phyloP scores from a whole-genome alignment of 2,888 invertebrate species.

The Melanotus villosus region DNA sequence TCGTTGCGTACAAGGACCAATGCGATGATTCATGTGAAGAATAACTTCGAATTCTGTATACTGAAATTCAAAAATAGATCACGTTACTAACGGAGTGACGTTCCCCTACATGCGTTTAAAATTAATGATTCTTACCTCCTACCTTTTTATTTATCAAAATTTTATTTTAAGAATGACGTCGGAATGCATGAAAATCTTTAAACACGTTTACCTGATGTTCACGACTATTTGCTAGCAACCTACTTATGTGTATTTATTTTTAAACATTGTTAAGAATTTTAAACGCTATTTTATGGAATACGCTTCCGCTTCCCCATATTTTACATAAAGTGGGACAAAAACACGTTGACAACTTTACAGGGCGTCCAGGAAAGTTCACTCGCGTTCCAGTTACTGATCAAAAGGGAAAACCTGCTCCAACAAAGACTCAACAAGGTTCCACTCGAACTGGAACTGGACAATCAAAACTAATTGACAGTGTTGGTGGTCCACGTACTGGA shows the following conservation, averaged over 20 bases:
- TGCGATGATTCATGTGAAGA: slow-evolving; percentile 41
- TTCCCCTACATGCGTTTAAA: slow-evolving; percentile 12
- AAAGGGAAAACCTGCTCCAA: slow-evolving; percentile 56
- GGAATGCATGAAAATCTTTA: not conserved
- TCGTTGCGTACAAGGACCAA: slow-evolving; percentile 39
- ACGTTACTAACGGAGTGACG: slow-evolving; percentile 41
- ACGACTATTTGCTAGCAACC: no score
- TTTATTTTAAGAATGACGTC: slow-evolving; percentile 10
- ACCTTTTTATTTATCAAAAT: slow-evolving; percentile 4
- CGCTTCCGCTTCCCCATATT: not conserved
- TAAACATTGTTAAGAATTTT: not conserved
- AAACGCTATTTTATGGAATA: not conserved
- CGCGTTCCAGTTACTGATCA: slow-evolving; percentile 67
- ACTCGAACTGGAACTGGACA: slow-evolving; percentile 64
- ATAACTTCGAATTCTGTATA: slow-evolving; percentile 42
- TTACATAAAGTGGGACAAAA: not conserved
- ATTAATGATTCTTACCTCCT: slow-evolving; percentile 12
- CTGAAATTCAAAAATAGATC: slow-evolving; percentile 47
- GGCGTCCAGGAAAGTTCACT: slow-evolving; percentile 69
- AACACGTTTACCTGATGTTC: no score
- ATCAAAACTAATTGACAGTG: slow-evolving; percentile 56
- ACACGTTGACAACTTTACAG: slow-evolving; percentile 62
- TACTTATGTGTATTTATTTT: not conserved
- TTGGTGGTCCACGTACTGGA: slow-evolving; percentile 53
- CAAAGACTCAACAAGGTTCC: slow-evolving; percentile 56